Evolutionary conservation across 1,140 invertebrate genomes (phyloP), one percentile per base, ranked within the genome.

Genomic region (Papilio dardanus): DNA sequence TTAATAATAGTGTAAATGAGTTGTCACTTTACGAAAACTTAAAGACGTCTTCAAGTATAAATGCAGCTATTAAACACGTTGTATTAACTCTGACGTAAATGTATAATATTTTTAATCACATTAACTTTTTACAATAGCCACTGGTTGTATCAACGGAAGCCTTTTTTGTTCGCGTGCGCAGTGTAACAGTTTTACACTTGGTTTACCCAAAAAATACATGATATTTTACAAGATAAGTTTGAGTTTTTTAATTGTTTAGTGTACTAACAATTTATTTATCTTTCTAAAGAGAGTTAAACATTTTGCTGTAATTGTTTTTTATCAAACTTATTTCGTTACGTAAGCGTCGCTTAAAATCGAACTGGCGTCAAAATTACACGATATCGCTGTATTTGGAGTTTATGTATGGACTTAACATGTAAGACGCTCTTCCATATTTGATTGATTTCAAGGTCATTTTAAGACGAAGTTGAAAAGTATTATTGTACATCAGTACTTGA

Each of bases 41-140:
- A 24, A 54, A 54, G 19, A 54, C 24, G 10, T 62, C 3, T 62
- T 62, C 24, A 62, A 62, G 54, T 62, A 62, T 28, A 3, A 58
- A 58, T 58, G 10, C 12, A 62, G 54, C 28, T 12, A 4, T 58
- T 30, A 58, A 12, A 58, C 24, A 14, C 19, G 6, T 62, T 19
- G 46, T 50, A 50, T 62, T 16, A 62, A 62, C 54, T 62, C 24
- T 62, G 54, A 62, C 54, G 54, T 62, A 21, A 10, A 30, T 28
- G 54, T 21, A 62, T 62, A 28, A 62, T 62, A 24, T 62, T 62
- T 58, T 58, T 62, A 62, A 62, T 62, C 54, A 62, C 54, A 28
- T 62, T 62, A 28, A 62, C 24, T 62, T 62, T 50, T 62, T 62
- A 62, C 24, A 62, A 30, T 28, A 4, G 10, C 24, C 16, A 14